Conservation (phyloP, 2,113 vertebrate genomes). For the Brienomyrus longianalis region DNA sequence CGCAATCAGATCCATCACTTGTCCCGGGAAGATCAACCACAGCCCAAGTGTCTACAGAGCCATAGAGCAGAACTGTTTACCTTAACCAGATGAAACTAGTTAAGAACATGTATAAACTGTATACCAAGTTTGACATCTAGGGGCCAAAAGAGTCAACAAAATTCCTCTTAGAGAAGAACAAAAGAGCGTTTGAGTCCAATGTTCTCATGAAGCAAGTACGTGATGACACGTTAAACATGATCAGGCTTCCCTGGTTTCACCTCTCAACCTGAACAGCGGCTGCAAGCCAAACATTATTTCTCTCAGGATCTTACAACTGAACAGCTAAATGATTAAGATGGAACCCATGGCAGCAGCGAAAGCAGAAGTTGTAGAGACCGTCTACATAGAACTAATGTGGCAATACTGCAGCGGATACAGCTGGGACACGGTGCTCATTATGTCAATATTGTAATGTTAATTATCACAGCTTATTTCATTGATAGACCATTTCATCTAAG, state of each 20-base stretch:
- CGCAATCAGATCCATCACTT: conserved; percentile 7
- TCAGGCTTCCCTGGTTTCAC: conserved; percentile 49
- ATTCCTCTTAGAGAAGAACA: conserved; percentile 22
- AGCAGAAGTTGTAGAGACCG: background rate
- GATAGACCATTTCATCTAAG: background rate
- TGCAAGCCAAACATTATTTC: conserved; percentile 27
- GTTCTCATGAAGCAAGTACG: conserved; percentile 30
- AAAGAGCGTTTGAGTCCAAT: conserved; percentile 28
- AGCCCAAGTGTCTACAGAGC: background rate
- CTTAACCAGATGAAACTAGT: conserved; percentile 40
- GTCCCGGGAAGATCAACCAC: conserved; percentile 3
- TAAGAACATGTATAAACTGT: conserved; percentile 35
- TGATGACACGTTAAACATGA: conserved; percentile 42
- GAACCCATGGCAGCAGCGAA: background rate
- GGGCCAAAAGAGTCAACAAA: conserved; percentile 37
- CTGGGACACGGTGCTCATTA: background rate
- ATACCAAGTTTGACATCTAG: conserved; percentile 43
- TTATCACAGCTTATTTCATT: background rate
- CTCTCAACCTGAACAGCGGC: background rate
- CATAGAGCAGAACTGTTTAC: conserved; percentile 35
- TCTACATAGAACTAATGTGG: background rate
- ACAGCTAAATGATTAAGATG: conserved; percentile 18
- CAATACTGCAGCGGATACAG: background rate
- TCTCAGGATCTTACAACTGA: conserved; percentile 9
- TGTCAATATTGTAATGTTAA: background rate